A percentile compares a stretch with the other conserved stretches of the same genome.
phyloP scores from a whole-genome alignment of 2,113 vertebrate species.

The Cebidichthys violaceus region DNA sequence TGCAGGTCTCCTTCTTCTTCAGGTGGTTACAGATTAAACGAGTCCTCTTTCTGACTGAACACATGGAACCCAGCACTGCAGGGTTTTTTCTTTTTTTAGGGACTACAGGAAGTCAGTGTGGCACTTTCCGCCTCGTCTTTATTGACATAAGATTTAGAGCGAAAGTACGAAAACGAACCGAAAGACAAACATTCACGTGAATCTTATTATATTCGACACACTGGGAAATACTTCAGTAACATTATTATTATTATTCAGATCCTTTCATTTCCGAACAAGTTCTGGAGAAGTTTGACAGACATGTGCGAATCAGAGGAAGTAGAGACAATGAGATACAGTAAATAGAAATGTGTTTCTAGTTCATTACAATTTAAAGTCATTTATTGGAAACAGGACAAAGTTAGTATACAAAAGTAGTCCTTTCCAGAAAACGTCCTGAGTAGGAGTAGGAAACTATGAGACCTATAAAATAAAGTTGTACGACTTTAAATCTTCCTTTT shows the following conservation, averaged over 20 bases:
- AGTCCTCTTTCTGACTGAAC: not conserved
- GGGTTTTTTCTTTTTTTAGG: not conserved
- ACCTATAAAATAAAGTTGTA: not conserved
- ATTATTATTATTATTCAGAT: too few relatives aligned
- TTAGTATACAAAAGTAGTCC: too few relatives aligned
- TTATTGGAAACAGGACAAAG: not conserved
- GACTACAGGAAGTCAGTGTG: slow-evolving; percentile 9
- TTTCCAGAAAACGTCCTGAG: too few relatives aligned
- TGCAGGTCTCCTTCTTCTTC: not conserved
- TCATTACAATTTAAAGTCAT: not conserved
- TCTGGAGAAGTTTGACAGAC: not conserved
- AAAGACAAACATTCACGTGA: not conserved
- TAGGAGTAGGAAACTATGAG: not conserved
- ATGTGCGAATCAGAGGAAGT: not conserved
- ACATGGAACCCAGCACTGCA: not conserved
- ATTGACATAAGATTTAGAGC: slow-evolving; percentile 22
- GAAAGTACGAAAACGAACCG: slow-evolving; percentile 51
- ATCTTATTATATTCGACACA: not conserved
- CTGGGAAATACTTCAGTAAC: not conserved
- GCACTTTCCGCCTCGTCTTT: slow-evolving; percentile 29
- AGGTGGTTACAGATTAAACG: not conserved
- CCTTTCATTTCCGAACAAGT: not conserved
- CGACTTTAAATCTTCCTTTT: not conserved
- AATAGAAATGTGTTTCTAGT: not conserved
- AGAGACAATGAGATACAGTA: too few relatives aligned